Conservation (phyloP, 2,113 vertebrate genomes). For the Chaetura pelagica region DNA sequence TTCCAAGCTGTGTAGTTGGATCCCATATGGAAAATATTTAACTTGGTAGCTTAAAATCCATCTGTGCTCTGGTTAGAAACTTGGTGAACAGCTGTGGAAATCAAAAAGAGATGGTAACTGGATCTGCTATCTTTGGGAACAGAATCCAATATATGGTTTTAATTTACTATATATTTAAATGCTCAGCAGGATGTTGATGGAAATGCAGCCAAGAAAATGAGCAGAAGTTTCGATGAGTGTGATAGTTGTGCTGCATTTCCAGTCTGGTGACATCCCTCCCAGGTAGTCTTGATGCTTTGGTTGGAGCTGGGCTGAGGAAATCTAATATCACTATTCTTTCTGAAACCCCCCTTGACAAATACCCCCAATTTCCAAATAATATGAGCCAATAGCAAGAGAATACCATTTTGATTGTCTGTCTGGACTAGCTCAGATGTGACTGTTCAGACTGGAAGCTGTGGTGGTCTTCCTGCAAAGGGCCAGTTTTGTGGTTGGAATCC, state of each 20-base stretch:
- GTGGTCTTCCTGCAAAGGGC: neutral
- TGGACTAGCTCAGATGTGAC: neutral
- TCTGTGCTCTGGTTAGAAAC: neutral
- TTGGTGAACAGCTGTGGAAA: slow-evolving; percentile 44
- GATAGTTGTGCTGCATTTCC: neutral
- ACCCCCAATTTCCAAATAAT: neutral
- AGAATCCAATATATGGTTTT: neutral
- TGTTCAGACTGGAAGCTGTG: neutral
- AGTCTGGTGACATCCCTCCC: neutral
- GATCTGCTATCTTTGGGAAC: slow-evolving; percentile 31
- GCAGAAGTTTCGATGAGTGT: neutral
- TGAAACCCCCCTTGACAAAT: neutral
- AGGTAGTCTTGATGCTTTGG: neutral
- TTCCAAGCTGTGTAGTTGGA: neutral
- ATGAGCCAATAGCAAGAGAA: neutral
- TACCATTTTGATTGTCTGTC: neutral
- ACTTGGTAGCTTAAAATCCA: neutral
- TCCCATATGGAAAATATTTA: neutral
- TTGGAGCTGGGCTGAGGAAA: neutral
- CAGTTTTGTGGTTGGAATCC: neutral
- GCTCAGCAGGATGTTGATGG: neutral
- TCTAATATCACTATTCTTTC: neutral
- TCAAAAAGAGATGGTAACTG: neutral
- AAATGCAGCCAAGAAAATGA: neutral
- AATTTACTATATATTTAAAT: neutral